Conservation (phyloP, 2,888 invertebrate species). For the Theristus sp. region DNA sequence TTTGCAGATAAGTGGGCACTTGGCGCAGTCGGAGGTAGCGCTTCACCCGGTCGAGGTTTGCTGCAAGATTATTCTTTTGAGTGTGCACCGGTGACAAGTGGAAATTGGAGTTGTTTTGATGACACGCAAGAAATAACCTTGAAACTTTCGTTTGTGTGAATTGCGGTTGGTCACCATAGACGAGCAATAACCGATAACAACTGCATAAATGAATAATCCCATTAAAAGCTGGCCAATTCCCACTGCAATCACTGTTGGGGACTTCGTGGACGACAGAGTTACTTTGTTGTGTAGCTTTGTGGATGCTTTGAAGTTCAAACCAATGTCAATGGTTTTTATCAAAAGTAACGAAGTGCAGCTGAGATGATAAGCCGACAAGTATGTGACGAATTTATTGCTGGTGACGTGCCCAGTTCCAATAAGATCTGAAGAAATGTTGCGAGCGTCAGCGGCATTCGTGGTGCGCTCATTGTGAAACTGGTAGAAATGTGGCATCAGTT, state of each 20-base stretch:
- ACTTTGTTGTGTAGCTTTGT: too few relatives aligned
- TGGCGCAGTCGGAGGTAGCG: constrained; percentile 93
- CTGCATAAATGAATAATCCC: background rate
- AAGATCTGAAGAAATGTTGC: background rate
- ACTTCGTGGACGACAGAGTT: too few relatives aligned
- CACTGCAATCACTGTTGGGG: background rate
- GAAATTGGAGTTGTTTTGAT: too few relatives aligned
- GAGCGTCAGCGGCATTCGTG: background rate
- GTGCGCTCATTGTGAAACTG: background rate
- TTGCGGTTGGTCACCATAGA: background rate
- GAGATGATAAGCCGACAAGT: background rate
- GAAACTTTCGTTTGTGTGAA: background rate
- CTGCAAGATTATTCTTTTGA: too few relatives aligned
- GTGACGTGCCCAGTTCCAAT: background rate
- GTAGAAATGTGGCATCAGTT: too few relatives aligned
- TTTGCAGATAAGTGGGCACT: constrained; percentile 81
- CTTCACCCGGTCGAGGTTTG: constrained; percentile 91
- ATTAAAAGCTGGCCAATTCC: background rate
- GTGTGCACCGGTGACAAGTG: too few relatives aligned
- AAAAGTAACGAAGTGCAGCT: background rate
- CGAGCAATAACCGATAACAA: background rate
- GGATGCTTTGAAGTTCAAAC: too few relatives aligned
- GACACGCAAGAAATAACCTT: too few relatives aligned
- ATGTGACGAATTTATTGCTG: too few relatives aligned
- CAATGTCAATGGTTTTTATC: too few relatives aligned